Evolutionary conservation across 2,797 vertebrate genomes (phyloP).

Genomic region (Pempheris klunzingeri): DNA sequence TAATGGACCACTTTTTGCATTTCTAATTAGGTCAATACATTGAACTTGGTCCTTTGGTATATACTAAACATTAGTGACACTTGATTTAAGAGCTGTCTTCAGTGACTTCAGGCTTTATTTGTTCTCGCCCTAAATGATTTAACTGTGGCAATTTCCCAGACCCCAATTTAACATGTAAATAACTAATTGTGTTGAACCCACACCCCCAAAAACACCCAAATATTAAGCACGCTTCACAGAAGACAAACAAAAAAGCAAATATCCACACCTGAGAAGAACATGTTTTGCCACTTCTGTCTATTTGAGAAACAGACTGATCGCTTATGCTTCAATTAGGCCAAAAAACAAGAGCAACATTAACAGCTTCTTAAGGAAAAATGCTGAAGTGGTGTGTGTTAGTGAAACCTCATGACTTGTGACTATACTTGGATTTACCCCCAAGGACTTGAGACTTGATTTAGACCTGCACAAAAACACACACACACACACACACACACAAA

Average conservation of each 20-base stretch:
- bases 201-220: background rate
- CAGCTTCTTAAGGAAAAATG: background rate
- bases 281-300: background rate
- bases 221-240: background rate
- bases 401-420: background rate
- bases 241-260: background rate
- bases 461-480: background rate
- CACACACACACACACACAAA: too few species aligned
- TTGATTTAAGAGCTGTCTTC: background rate
- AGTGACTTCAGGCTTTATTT: background rate
- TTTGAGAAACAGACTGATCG: background rate
- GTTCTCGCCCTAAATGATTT: background rate
- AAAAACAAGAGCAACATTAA: background rate
- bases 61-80: background rate
- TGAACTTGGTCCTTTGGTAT: background rate
- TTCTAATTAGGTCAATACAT: background rate
- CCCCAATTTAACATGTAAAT: background rate
- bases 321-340: background rate
- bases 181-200: background rate
- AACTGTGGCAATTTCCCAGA: background rate
- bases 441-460: background rate
- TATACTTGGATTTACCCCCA: background rate
- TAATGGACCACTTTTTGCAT: background rate
- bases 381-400: background rate
- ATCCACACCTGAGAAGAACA: background rate